These are phyloP conservation scores for Cranoglanis bouderius DNA, from an alignment of 2,113 vertebrate species.

Conservation along the genomic window DNA sequence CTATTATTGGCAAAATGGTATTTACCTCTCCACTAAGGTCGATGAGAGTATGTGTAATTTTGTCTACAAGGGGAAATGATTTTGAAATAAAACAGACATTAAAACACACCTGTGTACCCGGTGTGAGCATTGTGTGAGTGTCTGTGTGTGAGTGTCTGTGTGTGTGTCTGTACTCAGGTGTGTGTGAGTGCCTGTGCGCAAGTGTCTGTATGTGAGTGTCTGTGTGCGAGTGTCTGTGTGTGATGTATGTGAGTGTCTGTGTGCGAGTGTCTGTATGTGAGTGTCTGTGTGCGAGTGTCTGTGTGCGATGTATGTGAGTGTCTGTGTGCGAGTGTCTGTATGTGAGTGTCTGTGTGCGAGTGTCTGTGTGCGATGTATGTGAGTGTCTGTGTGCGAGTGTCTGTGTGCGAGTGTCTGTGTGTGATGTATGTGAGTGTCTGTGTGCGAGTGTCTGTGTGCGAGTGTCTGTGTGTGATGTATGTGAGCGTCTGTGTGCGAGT, in stretches of 20 bases:
- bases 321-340: background rate
- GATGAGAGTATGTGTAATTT: constrained; percentile 19
- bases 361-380: background rate
- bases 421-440: background rate
- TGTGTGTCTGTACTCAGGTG: background rate
- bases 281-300: background rate
- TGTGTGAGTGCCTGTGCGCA: background rate
- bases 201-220: background rate
- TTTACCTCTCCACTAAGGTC: constrained; percentile 48
- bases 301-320: background rate
- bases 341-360: background rate
- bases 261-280: background rate
- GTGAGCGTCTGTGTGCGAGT: background rate
- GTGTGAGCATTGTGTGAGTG: background rate
- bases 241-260: background rate
- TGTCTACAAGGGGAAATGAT: constrained; percentile 26
- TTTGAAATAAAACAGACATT: constrained; percentile 27
- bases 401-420: background rate
- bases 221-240: background rate
- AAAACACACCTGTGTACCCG: background rate
- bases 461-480: background rate
- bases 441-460: background rate
- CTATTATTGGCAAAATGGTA: constrained; percentile 47
- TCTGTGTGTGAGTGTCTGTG: background rate
- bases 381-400: background rate